Evolutionary conservation across 2,888 invertebrate species (phyloP).

Genomic region (Eurois occulta): DNA sequence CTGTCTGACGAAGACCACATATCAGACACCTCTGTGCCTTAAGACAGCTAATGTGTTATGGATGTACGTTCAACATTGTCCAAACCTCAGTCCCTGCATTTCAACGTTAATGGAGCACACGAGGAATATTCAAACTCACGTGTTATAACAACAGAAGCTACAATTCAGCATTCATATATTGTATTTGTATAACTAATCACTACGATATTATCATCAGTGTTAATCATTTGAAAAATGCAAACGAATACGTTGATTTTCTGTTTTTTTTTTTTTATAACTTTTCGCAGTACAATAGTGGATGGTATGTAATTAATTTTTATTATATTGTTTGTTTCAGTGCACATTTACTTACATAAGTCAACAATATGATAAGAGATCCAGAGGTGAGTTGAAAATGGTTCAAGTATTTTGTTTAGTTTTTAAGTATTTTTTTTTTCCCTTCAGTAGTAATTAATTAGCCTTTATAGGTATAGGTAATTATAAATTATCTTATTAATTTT

Average conservation of each 20-base stretch:
- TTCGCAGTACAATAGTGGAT: background rate
- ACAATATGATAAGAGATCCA: slow-evolving; percentile 50
- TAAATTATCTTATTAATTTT: background rate
- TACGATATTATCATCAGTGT: background rate
- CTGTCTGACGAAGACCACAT: background rate
- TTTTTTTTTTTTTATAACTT: background rate
- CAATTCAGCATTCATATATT: background rate
- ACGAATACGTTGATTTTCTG: background rate
- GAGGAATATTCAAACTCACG: background rate
- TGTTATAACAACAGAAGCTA: background rate
- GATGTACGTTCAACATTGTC: background rate
- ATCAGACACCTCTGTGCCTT: background rate
- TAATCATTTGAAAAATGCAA: background rate
- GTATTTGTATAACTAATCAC: background rate
- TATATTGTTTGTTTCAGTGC: slow-evolving; percentile 46
- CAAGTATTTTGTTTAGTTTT: background rate
- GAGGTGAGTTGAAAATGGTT: slow-evolving; percentile 41
- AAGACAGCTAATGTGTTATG: too few species aligned
- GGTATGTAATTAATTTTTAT: background rate
- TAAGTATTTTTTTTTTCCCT: background rate
- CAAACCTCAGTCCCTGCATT: background rate
- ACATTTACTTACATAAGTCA: background rate
- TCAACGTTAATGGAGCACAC: background rate
- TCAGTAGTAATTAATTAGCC: background rate
- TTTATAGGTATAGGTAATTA: background rate